These are phyloP conservation scores for Nerophis ophidion DNA, from an alignment of 2,113 vertebrate genomes.

Conservation along the genomic window DNA sequence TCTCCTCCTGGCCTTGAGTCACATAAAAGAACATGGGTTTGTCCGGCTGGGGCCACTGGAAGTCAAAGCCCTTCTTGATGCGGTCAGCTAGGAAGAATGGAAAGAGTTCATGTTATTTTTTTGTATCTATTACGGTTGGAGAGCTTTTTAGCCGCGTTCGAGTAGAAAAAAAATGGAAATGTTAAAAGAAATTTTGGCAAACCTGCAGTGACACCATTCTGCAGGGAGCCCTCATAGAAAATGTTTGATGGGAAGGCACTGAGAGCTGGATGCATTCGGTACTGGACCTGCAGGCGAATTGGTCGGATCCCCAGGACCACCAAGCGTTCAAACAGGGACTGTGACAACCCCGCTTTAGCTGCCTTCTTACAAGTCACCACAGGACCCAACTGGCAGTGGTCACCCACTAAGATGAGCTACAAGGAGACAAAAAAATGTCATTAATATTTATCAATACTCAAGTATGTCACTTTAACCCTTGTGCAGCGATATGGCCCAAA, in stretches of 20 bases:
- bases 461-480: background rate
- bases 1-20: constrained; percentile 97
- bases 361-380: constrained; percentile 99
- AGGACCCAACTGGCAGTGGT: constrained; percentile 96
- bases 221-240: constrained; percentile 96
- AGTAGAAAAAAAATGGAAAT: background rate
- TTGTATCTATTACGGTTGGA: background rate
- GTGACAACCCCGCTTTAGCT: constrained; percentile 91
- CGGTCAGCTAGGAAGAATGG: constrained; percentile 77
- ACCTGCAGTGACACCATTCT: constrained; percentile 97
- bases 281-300: constrained; percentile 96
- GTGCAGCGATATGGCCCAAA: background rate
- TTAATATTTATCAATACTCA: no score
- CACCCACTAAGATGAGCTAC: constrained; percentile 94
- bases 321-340: constrained; percentile 90
- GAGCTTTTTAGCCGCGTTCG: background rate
- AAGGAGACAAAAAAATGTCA: background rate
- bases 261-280: constrained; percentile 96
- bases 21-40: constrained; percentile 99
- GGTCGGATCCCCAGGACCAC: constrained; percentile 97
- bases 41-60: constrained; percentile 98
- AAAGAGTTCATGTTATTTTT: background rate
- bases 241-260: constrained; percentile 98
- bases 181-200: background rate
- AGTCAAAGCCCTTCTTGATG: constrained; percentile 97